Percentiles rank a stretch among this genome's conserved stretches.
Evolutionary conservation across 2,797 vertebrate species (phyloP).

Genomic region (Glyptemys insculpta): DNA sequence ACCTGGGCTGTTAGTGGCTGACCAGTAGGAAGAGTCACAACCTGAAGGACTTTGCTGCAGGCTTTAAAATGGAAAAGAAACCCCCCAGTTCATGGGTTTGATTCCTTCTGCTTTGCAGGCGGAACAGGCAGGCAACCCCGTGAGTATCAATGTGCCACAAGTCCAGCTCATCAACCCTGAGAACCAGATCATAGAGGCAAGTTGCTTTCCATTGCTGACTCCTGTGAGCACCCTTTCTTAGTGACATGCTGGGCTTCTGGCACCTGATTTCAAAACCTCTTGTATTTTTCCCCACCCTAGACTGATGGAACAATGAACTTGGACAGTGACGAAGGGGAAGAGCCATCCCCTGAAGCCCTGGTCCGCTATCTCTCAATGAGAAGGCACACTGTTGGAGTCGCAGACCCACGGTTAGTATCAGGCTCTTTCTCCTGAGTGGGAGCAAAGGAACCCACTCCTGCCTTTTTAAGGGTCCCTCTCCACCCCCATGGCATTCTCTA

Average conservation of each 20-base stretch:
- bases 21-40: background rate
- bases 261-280: background rate
- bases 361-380: slow-evolving; percentile 98
- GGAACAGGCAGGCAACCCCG: slow-evolving; percentile 88
- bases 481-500: background rate
- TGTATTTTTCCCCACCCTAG: slow-evolving; percentile 72
- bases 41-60: background rate
- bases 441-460: background rate
- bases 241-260: background rate
- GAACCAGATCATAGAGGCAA: slow-evolving; percentile 99
- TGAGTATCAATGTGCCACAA: slow-evolving; percentile 96
- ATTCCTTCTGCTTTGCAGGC: slow-evolving; percentile 80
- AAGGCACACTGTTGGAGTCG: slow-evolving; percentile 97
- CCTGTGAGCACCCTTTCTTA: background rate
- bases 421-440: accelerated
- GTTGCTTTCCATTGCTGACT: background rate
- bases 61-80: background rate
- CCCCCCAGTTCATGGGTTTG: background rate
- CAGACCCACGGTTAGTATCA: slow-evolving; percentile 92
- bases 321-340: slow-evolving; percentile 98
- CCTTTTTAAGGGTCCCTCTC: background rate
- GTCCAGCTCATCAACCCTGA: slow-evolving; percentile 99
- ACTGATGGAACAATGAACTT: slow-evolving; percentile 93
- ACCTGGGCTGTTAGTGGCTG: background rate
- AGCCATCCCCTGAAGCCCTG: slow-evolving; percentile 97